These are phyloP conservation scores for Orycteropus afer DNA, from an alignment of 2,113 vertebrate species.

Conservation along the genomic window DNA sequence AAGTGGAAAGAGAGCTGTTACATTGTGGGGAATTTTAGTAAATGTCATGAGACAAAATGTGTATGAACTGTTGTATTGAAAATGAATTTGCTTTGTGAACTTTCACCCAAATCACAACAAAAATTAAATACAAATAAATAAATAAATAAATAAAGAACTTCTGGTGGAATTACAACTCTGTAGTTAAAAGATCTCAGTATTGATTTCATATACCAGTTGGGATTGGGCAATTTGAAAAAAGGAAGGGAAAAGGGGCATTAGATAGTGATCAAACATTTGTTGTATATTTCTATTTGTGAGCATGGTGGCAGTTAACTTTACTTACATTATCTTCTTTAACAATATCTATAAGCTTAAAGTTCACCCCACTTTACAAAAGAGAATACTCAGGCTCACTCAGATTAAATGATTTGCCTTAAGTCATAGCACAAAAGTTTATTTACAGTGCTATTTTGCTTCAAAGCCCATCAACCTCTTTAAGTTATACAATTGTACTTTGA, in stretches of 20 bases:
- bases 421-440: background rate
- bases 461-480: background rate
- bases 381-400: background rate
- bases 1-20: too few species aligned
- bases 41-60: too few species aligned
- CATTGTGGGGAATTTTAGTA: too few species aligned
- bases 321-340: background rate
- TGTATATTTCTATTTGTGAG: background rate
- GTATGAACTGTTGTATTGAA: too few species aligned
- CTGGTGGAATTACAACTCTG: background rate
- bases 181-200: background rate
- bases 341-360: too few species aligned
- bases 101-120: too few species aligned
- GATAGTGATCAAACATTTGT: accelerated
- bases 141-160: too few species aligned
- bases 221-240: background rate
- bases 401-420: background rate
- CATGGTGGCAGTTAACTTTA: accelerated
- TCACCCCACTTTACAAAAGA: background rate
- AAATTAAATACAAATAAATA: too few species aligned
- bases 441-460: background rate
- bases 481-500: accelerated
- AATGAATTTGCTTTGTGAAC: too few species aligned
- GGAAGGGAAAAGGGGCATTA: background rate
- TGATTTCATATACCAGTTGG: too few species aligned